Percentiles rank a stretch among this genome's conserved stretches.
Conservation (phyloP, 2,888 invertebrate species). For the Ypsolopha sequella region DNA sequence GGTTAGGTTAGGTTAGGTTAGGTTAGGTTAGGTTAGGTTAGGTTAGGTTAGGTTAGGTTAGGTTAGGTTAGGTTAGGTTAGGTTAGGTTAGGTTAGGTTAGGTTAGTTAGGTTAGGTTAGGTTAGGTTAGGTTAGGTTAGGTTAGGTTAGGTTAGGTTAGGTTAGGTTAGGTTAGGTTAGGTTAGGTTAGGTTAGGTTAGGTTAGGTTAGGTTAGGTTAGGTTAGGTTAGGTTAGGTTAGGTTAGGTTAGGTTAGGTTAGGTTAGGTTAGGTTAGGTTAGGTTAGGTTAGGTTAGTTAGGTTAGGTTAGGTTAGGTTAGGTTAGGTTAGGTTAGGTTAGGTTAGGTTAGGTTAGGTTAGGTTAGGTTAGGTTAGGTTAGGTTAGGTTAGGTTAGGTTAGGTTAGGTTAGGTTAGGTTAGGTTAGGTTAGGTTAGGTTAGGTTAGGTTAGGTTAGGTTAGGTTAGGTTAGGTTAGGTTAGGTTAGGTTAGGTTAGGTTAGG, state of each 20-base stretch:
- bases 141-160: constrained; percentile 15
- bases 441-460: constrained; percentile 11
- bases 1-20: constrained; percentile 2
- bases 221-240: constrained; percentile 12
- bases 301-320: constrained; percentile 17
- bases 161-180: constrained; percentile 18
- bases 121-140: constrained; percentile 16
- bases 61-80: constrained; percentile 7
- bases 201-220: constrained; percentile 16
- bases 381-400: constrained; percentile 21
- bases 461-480: constrained; percentile 11
- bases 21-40: constrained; percentile 3
- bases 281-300: constrained; percentile 16
- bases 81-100: constrained; percentile 14
- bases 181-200: constrained; percentile 16
- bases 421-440: constrained; percentile 19
- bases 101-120: constrained; percentile 15
- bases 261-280: constrained; percentile 14
- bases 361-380: constrained; percentile 13
- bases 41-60: constrained; percentile 4
- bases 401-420: constrained; percentile 15
- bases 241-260: constrained; percentile 13
- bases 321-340: constrained; percentile 14
- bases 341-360: constrained; percentile 15
- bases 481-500: constrained; percentile 16